A percentile compares a stretch with the other conserved stretches of the same genome.
Evolutionary conservation across 2,113 vertebrate species (phyloP).

Genomic region (Rana temporaria): DNA sequence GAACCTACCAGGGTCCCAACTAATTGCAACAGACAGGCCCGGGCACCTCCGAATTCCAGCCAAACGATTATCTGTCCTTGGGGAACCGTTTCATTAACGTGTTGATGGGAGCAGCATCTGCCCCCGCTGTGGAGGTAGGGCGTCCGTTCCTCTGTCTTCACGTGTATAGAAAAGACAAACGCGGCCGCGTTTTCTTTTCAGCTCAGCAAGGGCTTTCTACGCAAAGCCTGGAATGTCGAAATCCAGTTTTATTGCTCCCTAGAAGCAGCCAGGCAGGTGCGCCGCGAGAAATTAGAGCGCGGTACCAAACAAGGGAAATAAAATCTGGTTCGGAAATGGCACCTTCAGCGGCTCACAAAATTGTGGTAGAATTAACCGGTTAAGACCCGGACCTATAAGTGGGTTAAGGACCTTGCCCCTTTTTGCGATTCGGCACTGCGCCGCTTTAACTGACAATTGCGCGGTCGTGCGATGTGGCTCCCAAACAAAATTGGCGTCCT

Average conservation of each 20-base stretch:
- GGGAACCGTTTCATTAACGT: neutral
- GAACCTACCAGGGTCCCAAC: neutral
- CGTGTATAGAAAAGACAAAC: neutral
- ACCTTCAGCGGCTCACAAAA: no score
- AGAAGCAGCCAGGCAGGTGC: slow-evolving; percentile 7
- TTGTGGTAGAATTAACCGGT: no score
- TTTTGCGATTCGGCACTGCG: no score
- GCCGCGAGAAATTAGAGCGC: neutral
- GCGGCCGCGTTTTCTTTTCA: neutral
- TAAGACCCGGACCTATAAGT: no score
- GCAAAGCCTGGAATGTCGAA: neutral
- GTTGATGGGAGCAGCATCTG: neutral
- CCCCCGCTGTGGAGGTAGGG: rapidly evolving
- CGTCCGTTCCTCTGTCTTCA: neutral
- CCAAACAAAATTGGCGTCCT: no score
- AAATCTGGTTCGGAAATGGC: no score
- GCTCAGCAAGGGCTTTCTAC: neutral
- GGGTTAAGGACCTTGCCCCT: no score
- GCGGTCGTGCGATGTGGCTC: no score
- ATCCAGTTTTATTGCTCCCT: neutral
- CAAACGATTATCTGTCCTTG: slow-evolving; percentile 29
- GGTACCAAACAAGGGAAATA: neutral
- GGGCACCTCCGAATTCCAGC: slow-evolving; percentile 38
- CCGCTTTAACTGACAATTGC: no score
- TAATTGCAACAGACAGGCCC: rapidly evolving